Conservation (phyloP, 1,140 invertebrate genomes). For the Lordiphosa clarofinis region DNA sequence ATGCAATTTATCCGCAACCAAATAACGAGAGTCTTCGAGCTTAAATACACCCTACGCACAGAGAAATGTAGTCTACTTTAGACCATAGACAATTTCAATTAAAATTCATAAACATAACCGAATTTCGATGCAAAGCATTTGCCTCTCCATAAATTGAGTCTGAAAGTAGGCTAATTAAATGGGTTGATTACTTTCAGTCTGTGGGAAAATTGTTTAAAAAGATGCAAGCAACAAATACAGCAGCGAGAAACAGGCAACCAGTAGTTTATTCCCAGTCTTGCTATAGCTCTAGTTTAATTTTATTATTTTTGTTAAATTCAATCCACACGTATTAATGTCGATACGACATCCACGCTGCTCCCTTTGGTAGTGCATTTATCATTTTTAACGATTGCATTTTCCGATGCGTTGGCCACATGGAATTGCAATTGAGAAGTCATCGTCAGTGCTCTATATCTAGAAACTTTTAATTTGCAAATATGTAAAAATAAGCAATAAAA, state of each 20-base stretch:
- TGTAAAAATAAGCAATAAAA: constrained; percentile 44
- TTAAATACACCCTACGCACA: too few relatives aligned
- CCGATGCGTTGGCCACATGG: constrained; percentile 44
- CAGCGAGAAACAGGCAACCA: background rate
- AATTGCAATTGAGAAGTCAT: constrained; percentile 21
- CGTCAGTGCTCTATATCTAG: constrained; percentile 1
- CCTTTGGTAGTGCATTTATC: constrained; percentile 41
- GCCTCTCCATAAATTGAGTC: constrained; percentile 10
- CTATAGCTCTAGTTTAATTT: too few relatives aligned
- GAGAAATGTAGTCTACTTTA: too few relatives aligned
- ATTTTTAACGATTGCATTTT: constrained; percentile 68
- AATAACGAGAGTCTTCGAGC: too few relatives aligned
- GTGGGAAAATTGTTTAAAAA: too few relatives aligned
- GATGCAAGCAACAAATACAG: background rate
- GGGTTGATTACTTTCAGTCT: constrained; percentile 35
- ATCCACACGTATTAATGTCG: too few relatives aligned
- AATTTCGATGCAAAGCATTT: too few relatives aligned
- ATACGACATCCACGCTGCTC: background rate
- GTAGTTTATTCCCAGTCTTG: too few relatives aligned
- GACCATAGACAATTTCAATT: too few relatives aligned
- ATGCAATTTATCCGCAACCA: too few relatives aligned
- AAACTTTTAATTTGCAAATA: constrained; percentile 31
- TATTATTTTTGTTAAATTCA: too few relatives aligned
- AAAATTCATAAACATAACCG: too few relatives aligned
- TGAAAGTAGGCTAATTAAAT: constrained; percentile 41